Base-by-base conservation (phyloP, 2,888 invertebrate genomes). In the Operophtera brumata region DNA sequence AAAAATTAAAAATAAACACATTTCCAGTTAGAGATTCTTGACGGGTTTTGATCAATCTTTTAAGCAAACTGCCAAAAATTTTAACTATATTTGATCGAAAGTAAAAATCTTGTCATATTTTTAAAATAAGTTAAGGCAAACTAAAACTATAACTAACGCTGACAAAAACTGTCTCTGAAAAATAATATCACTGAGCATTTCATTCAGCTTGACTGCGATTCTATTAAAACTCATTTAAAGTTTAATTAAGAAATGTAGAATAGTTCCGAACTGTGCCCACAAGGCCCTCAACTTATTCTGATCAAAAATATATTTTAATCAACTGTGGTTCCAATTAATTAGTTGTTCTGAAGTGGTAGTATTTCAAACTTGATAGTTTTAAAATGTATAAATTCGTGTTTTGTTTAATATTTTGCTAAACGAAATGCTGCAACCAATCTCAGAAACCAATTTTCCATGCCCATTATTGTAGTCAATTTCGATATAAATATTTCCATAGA, bases 221-320 rank as follows among this genome's bases (percentile, higher is more conserved):
- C 69, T 60, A 61, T 68, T 67, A 66, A 64, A 70, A 70, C 66
- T 67, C 61, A 47, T 51, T 47, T 47, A 13, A 70, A 69, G 60
- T 72, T 64, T 70, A 48, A 47, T 64, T 62, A 63, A 66, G 45
- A 57, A 52, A 44, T 52, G 52, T 45, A 52, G 37, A 45, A 43
- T 44, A 53, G 47, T 47, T 47, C 13, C 2, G 20, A 52, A 57
- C 52, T 57, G 52, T 57, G 51, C 56, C 52, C 56, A 41, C 56
- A 52, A 56, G 52, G 51, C 56, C 52, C 56, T 37, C 56, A 52
- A 56, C 47, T 56, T 56, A 50, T 48, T 52, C 44, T 45, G 40
- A 44, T 47, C 46, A 35, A 47, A 12, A 50, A 44, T 13, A 12
- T 20, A n/a, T 34, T n/a, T 45, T 45, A 51, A 51, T 56, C 40